A percentile compares a stretch with the other conserved stretches of the same genome.
phyloP scores from a whole-genome alignment of 2,797 vertebrate genomes.

The Lerista edwardsae region DNA sequence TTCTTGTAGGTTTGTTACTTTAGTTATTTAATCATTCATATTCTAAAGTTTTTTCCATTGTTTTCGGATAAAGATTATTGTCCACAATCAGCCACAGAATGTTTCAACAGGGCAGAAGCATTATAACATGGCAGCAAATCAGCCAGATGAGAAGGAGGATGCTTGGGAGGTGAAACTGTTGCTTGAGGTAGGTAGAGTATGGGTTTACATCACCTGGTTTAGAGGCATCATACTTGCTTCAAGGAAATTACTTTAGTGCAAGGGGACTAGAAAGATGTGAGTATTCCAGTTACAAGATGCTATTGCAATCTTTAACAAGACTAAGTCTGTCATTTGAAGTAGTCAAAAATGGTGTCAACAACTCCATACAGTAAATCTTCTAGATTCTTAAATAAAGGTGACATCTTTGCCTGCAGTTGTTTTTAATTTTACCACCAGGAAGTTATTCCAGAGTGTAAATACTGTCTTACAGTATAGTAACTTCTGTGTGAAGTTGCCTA shows the following conservation, averaged over 20 bases:
- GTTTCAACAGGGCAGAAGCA: conserved; percentile 76
- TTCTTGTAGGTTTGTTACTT: neutral
- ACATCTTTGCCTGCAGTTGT: too few relatives aligned
- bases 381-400: too few relatives aligned
- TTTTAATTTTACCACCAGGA: too few relatives aligned
- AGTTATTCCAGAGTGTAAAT: too few relatives aligned
- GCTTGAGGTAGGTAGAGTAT: conserved; percentile 84
- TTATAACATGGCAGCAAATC: conserved; percentile 93
- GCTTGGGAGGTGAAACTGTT: conserved; percentile 97
- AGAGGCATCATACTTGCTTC: neutral
- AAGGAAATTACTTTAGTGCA: neutral
- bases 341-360: neutral
- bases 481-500: too few relatives aligned
- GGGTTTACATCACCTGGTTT: fast-evolving
- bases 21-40: neutral
- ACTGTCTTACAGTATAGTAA: too few relatives aligned
- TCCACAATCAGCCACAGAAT: conserved; percentile 87
- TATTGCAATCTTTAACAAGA: neutral
- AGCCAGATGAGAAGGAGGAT: conserved; percentile 77
- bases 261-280: neutral
- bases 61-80: conserved; percentile 87
- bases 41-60: conserved; percentile 44
- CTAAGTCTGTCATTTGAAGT: neutral
- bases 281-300: neutral
- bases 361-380: too few relatives aligned